Evolutionary conservation across 2,797 vertebrate species (phyloP).

Genomic region (Pantherophis vulpinus): DNA sequence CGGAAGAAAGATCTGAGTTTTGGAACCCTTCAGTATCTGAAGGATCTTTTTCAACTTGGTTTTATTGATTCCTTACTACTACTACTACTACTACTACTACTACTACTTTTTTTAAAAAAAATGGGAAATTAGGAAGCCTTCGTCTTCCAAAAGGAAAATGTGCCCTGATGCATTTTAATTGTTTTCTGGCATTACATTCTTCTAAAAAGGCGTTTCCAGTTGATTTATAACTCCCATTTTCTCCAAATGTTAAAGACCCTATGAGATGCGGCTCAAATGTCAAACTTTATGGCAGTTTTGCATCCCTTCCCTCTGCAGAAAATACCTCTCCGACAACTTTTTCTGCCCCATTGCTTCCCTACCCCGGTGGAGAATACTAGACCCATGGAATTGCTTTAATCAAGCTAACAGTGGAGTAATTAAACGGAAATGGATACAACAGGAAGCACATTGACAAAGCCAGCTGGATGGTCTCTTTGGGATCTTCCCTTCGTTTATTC

Average conservation of each 20-base stretch:
- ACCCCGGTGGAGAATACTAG: constrained; percentile 23
- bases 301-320: constrained; percentile 13
- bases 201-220: not conserved
- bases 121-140: not conserved
- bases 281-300: not conserved
- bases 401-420: constrained; percentile 46
- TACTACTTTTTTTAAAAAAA: not conserved
- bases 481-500: constrained; percentile 45
- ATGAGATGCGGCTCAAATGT: not conserved
- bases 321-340: constrained; percentile 35
- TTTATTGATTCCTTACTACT: not conserved
- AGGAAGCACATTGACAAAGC: constrained; percentile 34
- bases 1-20: not conserved
- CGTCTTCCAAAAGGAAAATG: not conserved
- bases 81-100: too few relatives aligned
- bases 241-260: not conserved
- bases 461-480: constrained; percentile 51
- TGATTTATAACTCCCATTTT: not conserved
- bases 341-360: constrained; percentile 41
- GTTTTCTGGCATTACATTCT: not conserved
- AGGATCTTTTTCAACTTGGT: not conserved
- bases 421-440: constrained; percentile 44
- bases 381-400: constrained; percentile 53
- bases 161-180: not conserved
- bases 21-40: not conserved